Conservation (phyloP, 2,888 invertebrate species). For the Cheilosia soror region DNA sequence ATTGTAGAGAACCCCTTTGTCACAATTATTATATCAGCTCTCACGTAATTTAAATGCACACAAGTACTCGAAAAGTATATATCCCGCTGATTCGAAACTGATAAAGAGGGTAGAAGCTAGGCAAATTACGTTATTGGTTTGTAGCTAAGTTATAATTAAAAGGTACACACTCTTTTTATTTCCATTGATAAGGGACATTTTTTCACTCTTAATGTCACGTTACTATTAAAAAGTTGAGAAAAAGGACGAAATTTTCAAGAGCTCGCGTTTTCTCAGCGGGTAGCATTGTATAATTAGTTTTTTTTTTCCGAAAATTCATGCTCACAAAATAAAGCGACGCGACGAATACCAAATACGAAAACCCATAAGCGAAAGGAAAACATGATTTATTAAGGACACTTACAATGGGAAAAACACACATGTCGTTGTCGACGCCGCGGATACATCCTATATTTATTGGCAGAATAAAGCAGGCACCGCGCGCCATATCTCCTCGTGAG, state of each 20-base stretch:
- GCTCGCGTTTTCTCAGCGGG: slow-evolving; percentile 50
- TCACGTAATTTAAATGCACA: background rate
- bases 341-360: background rate
- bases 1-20: slow-evolving; percentile 25
- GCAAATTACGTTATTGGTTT: slow-evolving; percentile 50
- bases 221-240: slow-evolving; percentile 4
- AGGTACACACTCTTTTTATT: slow-evolving; percentile 61
- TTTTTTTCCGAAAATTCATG: slow-evolving; percentile 47
- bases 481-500: slow-evolving; percentile 54
- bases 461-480: slow-evolving; percentile 21
- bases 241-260: slow-evolving; percentile 19
- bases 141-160: slow-evolving; percentile 58
- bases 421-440: slow-evolving; percentile 21
- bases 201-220: slow-evolving; percentile 31
- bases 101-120: slow-evolving; percentile 39
- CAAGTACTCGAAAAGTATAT: background rate
- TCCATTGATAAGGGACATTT: slow-evolving; percentile 53
- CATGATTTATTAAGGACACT: slow-evolving; percentile 60
- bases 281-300: slow-evolving; percentile 49
- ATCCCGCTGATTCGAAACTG: slow-evolving; percentile 53
- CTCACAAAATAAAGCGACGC: slow-evolving; percentile 48
- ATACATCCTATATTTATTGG: slow-evolving; percentile 58
- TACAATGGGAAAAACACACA: slow-evolving; percentile 42
- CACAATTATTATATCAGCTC: slow-evolving; percentile 26
- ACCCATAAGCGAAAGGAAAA: slow-evolving; percentile 38